These are phyloP conservation scores for Drosophila pallidifrons DNA, from an alignment of 1,140 invertebrate genomes.

Conservation along the genomic window DNA sequence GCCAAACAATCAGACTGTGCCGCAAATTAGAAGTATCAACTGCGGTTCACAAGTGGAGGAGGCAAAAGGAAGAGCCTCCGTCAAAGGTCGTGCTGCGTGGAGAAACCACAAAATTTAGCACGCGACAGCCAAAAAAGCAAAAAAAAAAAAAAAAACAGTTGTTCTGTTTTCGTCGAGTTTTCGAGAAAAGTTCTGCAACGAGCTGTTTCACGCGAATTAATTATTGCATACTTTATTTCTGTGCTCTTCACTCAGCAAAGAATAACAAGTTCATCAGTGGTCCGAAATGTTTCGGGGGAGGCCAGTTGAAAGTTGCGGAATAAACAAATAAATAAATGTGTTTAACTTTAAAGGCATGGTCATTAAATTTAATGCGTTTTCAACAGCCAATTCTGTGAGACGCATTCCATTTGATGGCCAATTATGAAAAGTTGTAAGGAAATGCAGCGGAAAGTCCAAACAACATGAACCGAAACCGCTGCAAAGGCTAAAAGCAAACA, in stretches of 20 bases:
- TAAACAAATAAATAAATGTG: conserved; percentile 10
- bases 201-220: conserved; percentile 49
- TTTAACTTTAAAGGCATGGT: neutral
- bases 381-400: conserved; percentile 17
- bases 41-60: neutral
- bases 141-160: neutral
- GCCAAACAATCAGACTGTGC: conserved; percentile 39
- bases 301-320: neutral
- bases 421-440: conserved; percentile 17
- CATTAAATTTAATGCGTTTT: conserved; percentile 15
- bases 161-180: neutral
- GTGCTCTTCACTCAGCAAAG: conserved; percentile 3
- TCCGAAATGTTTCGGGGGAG: neutral
- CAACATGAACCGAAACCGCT: neutral
- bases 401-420: conserved; percentile 16
- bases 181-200: conserved; percentile 16
- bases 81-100: conserved; percentile 8
- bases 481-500: neutral
- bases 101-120: conserved; percentile 17
- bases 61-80: neutral
- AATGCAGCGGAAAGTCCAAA: conserved; percentile 17
- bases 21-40: conserved; percentile 31
- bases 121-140: neutral
- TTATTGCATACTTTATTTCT: conserved; percentile 34
- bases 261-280: conserved; percentile 26